A percentile compares a stretch with the other conserved stretches of the same genome.
These are phyloP conservation scores for Tiliacea aurago DNA, from an alignment of 2,888 invertebrate genomes.

Conservation along the genomic window DNA sequence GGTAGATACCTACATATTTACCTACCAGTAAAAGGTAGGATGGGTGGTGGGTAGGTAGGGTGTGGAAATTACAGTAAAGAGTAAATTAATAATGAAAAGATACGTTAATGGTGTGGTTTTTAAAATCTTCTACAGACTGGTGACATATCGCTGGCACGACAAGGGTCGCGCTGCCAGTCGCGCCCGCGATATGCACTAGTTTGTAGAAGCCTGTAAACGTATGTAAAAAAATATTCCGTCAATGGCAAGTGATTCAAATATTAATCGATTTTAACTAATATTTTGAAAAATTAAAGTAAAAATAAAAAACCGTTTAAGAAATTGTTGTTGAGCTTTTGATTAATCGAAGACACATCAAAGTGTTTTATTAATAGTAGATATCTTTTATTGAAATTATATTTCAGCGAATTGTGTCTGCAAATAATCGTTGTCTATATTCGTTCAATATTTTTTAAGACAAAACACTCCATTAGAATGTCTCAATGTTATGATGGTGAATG, in stretches of 20 bases:
- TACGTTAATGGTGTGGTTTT: not conserved
- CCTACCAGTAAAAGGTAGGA: too few relatives aligned
- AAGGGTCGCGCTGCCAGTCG: too few relatives aligned
- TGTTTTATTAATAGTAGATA: not conserved
- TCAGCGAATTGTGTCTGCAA: not conserved
- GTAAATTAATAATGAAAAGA: not conserved
- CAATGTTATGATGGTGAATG: not conserved
- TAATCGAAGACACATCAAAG: not conserved
- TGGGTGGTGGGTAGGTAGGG: not conserved
- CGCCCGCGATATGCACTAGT: too few relatives aligned
- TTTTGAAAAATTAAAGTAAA: too few relatives aligned
- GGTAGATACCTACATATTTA: too few relatives aligned
- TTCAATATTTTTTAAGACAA: not conserved
- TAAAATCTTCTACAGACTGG: too few relatives aligned
- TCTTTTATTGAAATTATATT: not conserved
- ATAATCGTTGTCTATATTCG: not conserved
- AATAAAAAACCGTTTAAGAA: too few relatives aligned
- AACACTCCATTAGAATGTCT: too few relatives aligned
- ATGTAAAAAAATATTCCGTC: not conserved
- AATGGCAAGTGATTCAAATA: not conserved
- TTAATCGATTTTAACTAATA: not conserved
- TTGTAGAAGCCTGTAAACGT: too few relatives aligned
- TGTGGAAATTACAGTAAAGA: not conserved
- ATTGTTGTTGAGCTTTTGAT: not conserved
- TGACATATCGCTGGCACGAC: too few relatives aligned